Evolutionary conservation across 1,140 invertebrate species (phyloP).

Genomic region (Drosophila sp.): DNA sequence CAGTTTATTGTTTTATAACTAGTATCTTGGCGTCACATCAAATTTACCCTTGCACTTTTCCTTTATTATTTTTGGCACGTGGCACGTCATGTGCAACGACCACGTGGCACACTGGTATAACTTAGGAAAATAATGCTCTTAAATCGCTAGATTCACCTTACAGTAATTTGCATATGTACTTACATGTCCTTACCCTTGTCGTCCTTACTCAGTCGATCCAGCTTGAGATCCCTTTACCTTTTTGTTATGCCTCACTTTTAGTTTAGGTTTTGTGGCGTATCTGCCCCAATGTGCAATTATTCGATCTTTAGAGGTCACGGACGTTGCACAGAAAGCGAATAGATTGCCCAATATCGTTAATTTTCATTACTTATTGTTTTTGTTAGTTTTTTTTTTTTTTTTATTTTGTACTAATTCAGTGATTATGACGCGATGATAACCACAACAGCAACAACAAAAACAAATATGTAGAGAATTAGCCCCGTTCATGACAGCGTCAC

Average conservation of each 20-base stretch:
- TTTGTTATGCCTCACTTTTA: no score
- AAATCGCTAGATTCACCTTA: background rate
- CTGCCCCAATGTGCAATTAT: background rate
- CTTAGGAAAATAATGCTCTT: background rate
- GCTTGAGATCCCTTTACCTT: no score
- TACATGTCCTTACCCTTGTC: background rate
- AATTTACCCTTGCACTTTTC: conserved; percentile 46
- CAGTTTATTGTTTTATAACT: conserved; percentile 20
- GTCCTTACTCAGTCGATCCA: no score
- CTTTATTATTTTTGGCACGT: conserved; percentile 27
- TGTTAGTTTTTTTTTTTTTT: background rate
- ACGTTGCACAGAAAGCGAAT: conserved; percentile 11
- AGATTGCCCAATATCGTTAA: conserved; percentile 11
- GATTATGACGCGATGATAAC: conserved; percentile 17
- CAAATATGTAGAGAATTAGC: conserved; percentile 33
- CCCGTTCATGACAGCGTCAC: conserved; percentile 32
- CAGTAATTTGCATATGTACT: background rate
- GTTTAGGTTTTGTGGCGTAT: no score
- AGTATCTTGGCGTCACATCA: conserved; percentile 31
- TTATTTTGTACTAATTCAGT: conserved; percentile 42
- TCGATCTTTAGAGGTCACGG: conserved; percentile 69
- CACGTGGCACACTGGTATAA: conserved; percentile 29
- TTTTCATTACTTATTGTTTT: conserved; percentile 17
- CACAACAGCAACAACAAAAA: background rate
- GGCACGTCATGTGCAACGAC: conserved; percentile 42